A percentile compares a stretch with the other conserved stretches of the same genome.
Conservation (phyloP, 2,797 vertebrate genomes). For the Aldrovandia affinis region DNA sequence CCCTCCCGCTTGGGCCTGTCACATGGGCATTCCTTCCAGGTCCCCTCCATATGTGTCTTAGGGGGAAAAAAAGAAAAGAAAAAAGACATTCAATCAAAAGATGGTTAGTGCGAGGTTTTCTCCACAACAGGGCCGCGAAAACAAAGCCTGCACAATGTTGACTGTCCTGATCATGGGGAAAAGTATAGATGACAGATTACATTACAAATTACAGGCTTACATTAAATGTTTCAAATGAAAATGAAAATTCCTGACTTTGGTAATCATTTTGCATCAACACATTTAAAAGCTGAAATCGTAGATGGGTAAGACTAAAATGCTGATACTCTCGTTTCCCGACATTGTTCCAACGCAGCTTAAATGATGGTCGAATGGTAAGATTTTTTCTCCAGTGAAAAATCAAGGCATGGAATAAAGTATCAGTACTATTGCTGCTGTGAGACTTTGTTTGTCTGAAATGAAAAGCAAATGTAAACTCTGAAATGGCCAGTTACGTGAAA, state of each 20-base stretch:
- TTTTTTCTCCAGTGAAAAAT: neutral
- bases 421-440: neutral
- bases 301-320: neutral
- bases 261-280: too few relatives aligned
- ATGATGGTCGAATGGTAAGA: neutral
- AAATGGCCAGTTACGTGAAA: neutral
- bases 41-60: constrained; percentile 5
- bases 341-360: neutral
- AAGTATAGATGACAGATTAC: too few relatives aligned
- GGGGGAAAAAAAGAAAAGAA: neutral
- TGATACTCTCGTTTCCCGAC: neutral
- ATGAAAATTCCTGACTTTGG: too few relatives aligned
- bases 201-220: too few relatives aligned
- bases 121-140: neutral
- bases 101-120: neutral
- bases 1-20: constrained; percentile 5
- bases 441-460: neutral
- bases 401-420: neutral
- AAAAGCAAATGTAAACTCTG: constrained; percentile 2
- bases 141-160: too few relatives aligned
- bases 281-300: too few relatives aligned
- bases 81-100: neutral
- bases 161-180: neutral
- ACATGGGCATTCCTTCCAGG: neutral
- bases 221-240: too few relatives aligned